These are phyloP conservation scores for rabbit (Oryctolagus cuniculus) DNA, from an alignment of 2,113 vertebrate species.

Conservation along the genomic window mOryCun1.1 NC_091433.1:54526001-54526500, in stretches of 20 bases:
- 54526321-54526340: not conserved
- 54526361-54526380: not conserved
- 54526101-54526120: not conserved
- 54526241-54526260: not conserved
- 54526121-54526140: not conserved
- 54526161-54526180: not conserved
- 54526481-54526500: not conserved
- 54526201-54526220: not conserved
- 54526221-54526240: not conserved
- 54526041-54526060: not conserved
- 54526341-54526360: not conserved
- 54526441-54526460: not conserved
- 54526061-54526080: not conserved
- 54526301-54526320: not conserved
- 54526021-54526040: not conserved
- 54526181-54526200: not conserved
- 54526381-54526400: not conserved
- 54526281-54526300: not conserved
- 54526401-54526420: not conserved
- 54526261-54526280: not conserved
- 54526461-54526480: not conserved
- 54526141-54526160: not conserved
- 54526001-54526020: not conserved
- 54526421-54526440: not conserved
- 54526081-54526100: not conserved